Evolutionary conservation across 2,113 vertebrate genomes (phyloP).

Genomic region (Datnioides undecimradiatus): DNA sequence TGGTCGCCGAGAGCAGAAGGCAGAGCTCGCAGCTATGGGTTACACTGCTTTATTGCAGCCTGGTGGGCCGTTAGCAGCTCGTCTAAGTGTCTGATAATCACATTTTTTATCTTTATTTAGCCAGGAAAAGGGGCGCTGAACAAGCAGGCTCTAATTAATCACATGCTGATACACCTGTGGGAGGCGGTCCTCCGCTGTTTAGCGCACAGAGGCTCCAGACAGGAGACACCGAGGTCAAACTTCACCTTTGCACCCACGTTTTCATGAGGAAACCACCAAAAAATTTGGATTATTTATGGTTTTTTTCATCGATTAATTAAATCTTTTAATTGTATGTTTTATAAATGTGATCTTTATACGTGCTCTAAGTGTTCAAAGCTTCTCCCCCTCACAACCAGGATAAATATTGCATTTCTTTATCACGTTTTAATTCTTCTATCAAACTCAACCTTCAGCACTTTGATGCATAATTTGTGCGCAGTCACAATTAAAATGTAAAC

Average conservation of each 20-base stretch:
- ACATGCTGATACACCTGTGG: constrained; percentile 22
- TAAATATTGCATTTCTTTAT: too few species aligned
- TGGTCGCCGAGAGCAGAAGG: constrained; percentile 25
- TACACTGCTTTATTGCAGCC: not conserved
- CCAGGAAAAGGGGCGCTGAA: constrained; percentile 34
- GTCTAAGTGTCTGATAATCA: constrained; percentile 45
- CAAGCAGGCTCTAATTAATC: constrained; percentile 40
- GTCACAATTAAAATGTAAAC: too few species aligned
- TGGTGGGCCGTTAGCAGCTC: constrained; percentile 20
- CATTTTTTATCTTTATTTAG: constrained; percentile 59
- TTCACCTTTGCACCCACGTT: too few species aligned
- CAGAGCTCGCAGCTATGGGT: not conserved
- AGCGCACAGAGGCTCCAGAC: not conserved
- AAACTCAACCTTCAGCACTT: too few species aligned
- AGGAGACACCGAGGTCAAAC: constrained; percentile 6
- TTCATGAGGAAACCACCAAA: not conserved
- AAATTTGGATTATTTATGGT: not conserved
- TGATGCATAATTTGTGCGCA: too few species aligned
- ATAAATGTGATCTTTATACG: not conserved
- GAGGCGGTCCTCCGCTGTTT: not conserved
- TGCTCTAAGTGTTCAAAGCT: not conserved
- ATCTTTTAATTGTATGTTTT: not conserved
- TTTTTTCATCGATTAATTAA: not conserved
- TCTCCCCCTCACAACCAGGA: not conserved
- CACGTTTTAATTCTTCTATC: too few species aligned